Evolutionary conservation across 2,797 vertebrate genomes (phyloP), one percentile per base, ranked within the genome.

Genomic region (Melopsittacus undulatus): DNA sequence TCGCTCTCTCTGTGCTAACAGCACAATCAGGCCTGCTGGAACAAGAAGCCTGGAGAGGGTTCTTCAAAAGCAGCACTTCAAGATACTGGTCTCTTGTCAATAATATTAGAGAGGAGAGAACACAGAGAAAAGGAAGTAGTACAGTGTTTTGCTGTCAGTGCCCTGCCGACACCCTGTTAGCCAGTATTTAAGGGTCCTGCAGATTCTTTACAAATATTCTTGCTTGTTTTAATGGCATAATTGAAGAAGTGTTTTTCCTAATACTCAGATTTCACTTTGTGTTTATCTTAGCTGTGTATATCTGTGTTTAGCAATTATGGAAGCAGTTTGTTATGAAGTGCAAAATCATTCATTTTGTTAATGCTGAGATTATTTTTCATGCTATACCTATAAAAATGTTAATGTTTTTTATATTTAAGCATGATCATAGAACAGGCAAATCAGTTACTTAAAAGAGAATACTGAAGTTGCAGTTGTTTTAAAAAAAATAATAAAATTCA

Each of bases 1-100:
- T 98, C 90, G 17, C 97, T 96, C 97, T 96, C 94, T 97, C 97
- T 97, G 84, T 98, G 97, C 97, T 97, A 97, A 97, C 97, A 97
- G 97, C 97, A 98, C 97, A 97, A 92, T 97, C 89, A 88, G 97
- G 88, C 95, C 97, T 97, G 96, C 97, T 98, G 97, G 97, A 98
- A 98, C 96, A 98, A 97, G 97, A 95, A 98, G 93, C 97, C 96
- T 97, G 97, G 97, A 98, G 98, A 97, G 98, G 97, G 96, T 97
- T 98, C 97, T 98, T 98, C 97, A 98, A 96, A 98, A 98, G 98
- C 97, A 98, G 94, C 98, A 97, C 97, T 97, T 98, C 92, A 96
- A 97, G 97, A 95, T 95, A 94, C 95, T 54, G 17, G 95, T 97
- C 96, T 95, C 97, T 95, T 96, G 93, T 98, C 97, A 97, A 96